phyloP scores from a whole-genome alignment of 1,140 invertebrate species.

The Drosophila repleta region DNA sequence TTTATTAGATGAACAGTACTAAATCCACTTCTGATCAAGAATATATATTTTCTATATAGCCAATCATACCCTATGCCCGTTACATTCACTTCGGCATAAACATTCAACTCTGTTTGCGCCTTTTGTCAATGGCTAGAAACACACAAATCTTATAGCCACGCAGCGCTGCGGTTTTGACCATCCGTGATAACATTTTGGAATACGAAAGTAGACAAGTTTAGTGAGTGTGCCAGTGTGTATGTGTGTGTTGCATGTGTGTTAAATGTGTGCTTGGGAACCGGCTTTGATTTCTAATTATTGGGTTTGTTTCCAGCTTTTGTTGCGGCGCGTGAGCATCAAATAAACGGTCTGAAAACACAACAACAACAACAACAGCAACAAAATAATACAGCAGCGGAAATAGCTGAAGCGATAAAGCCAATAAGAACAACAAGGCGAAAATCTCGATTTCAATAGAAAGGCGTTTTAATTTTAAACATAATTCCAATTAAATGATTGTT shows the following conservation, averaged over 20 bases:
- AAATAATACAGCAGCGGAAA: conserved; percentile 65
- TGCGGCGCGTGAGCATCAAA: conserved; percentile 68
- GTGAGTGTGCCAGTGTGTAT: conserved; percentile 3
- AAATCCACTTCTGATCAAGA: too few relatives aligned
- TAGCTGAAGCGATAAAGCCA: conserved; percentile 76
- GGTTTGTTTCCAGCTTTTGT: conserved; percentile 43
- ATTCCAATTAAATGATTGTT: conserved; percentile 77
- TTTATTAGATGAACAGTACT: too few relatives aligned
- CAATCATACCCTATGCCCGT: too few relatives aligned
- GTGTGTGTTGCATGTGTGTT: conserved; percentile 3
- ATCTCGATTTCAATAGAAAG: conserved; percentile 58
- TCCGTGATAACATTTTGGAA: conserved; percentile 77
- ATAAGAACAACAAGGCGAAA: conserved; percentile 56
- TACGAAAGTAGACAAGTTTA: conserved; percentile 80
- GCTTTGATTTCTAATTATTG: conserved; percentile 81
- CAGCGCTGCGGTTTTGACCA: conserved; percentile 38
- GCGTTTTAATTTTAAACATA: conserved; percentile 67
- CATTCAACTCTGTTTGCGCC: too few relatives aligned
- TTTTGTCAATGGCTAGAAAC: too few relatives aligned
- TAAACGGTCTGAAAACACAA: conserved; percentile 54
- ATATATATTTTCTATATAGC: too few relatives aligned
- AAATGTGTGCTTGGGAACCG: conserved; percentile 50
- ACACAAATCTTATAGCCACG: conserved; percentile 28
- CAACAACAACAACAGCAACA: not conserved
- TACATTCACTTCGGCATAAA: too few relatives aligned